These are phyloP conservation scores for Gnathonemus longibarbis DNA, from an alignment of 2,113 vertebrate species.

Conservation along the genomic window DNA sequence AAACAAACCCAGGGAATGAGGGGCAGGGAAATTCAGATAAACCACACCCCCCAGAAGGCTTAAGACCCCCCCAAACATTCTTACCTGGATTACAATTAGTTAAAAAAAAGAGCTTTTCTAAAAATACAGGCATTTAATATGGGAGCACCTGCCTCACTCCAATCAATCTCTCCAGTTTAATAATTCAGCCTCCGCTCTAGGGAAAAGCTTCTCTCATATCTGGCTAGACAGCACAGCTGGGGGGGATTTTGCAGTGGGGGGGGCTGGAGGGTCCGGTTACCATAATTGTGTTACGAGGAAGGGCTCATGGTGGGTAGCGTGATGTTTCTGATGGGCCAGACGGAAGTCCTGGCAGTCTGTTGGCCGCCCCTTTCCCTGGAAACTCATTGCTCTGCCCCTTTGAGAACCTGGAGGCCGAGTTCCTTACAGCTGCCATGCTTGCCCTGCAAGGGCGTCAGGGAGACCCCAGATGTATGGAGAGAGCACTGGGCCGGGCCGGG, in stretches of 20 bases:
- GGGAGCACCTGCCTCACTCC: background rate
- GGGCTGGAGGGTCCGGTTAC: background rate
- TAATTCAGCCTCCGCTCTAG: background rate
- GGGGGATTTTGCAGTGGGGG: background rate
- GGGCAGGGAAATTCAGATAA: background rate
- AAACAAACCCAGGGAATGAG: background rate
- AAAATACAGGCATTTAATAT: background rate
- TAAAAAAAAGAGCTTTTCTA: background rate
- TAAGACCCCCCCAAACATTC: background rate
- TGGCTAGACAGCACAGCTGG: background rate
- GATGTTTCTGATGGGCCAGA: background rate
- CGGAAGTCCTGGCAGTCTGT: background rate
- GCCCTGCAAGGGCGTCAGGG: background rate
- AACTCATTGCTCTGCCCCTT: background rate
- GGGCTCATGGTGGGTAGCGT: background rate
- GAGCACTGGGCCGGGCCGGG: background rate
- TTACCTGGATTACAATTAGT: background rate
- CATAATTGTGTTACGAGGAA: background rate
- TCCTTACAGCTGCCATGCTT: background rate
- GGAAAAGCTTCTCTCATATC: background rate
- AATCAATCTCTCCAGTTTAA: background rate
- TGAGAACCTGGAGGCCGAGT: background rate
- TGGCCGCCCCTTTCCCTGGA: background rate
- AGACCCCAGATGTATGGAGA: background rate
- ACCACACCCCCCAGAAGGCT: background rate